Evolutionary conservation across 2,797 vertebrate species (phyloP), one percentile per base, ranked within the genome.

Genomic region (Helostoma temminkii): DNA sequence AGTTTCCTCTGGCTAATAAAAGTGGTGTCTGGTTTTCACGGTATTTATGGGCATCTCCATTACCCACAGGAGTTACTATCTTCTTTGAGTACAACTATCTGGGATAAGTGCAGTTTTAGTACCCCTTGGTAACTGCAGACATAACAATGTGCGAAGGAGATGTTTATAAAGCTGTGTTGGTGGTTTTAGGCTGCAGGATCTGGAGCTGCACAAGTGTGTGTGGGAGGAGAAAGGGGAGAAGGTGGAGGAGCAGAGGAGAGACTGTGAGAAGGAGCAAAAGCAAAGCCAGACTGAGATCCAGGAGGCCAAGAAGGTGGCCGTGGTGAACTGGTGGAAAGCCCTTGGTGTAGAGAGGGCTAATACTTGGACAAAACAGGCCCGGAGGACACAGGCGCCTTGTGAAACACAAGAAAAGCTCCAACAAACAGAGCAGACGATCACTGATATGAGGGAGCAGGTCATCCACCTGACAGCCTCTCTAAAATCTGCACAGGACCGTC

Each of bases 81-180:
- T 54, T 49, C 43, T 64, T 25, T 78, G 72, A 82, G 76, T 71
- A 28, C 22, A 66, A 62, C 57, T 66, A 71, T 74, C 55, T 46
- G 70, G 78, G 69, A 59, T 91, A 89, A 93, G 89, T 92, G 88
- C 88, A 79, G 72, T 88, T 93, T 92, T 87, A 93, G 87, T 89
- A 57, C 71, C 86, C 74, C 57, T 61, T 72, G 63, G 81, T 85
- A 81, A 81, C 86, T 68, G 50, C 69, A 88, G 82, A 72, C 84
- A 80, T 80, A 86, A 84, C 87, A 82, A 6, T 55, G 79, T 84
- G 74, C 74, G 66, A 81, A 71, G 56, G 67, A 83, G 56, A 82
- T 91, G 90, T 92, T 91, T 93, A 90, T 88, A 81, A 84, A 88
- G 62, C 66, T 79, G 25, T 57, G 63, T 59, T 75, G 78, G 74